Conservation (phyloP, 2,113 vertebrate genomes). For the Stercorarius parasiticus region DNA sequence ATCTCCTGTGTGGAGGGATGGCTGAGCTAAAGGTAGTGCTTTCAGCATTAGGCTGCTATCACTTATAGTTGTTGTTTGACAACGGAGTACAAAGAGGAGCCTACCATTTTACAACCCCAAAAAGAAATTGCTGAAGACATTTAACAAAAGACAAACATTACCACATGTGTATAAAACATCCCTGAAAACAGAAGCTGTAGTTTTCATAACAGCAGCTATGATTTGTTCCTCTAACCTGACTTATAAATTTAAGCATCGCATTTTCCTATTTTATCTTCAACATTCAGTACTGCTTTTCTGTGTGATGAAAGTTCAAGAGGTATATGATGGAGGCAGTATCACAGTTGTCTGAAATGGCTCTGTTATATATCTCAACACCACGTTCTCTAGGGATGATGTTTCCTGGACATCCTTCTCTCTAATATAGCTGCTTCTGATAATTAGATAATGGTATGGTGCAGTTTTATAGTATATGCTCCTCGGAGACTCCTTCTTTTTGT, state of each 20-base stretch:
- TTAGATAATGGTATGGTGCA: constrained; percentile 72
- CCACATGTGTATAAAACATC: constrained; percentile 69
- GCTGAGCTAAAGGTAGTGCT: constrained; percentile 4
- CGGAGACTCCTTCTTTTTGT: constrained; percentile 70
- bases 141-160: constrained; percentile 69
- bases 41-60: constrained; percentile 5
- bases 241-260: constrained; percentile 65
- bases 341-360: constrained; percentile 45
- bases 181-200: constrained; percentile 64
- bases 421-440: constrained; percentile 75
- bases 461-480: constrained; percentile 70
- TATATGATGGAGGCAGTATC: constrained; percentile 40
- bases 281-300: constrained; percentile 35
- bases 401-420: constrained; percentile 48
- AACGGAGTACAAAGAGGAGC: constrained; percentile 3
- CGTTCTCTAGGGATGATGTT: constrained; percentile 53
- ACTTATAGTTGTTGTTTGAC: constrained; percentile 4
- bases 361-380: constrained; percentile 39
- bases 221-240: constrained; percentile 70
- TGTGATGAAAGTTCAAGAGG: constrained; percentile 66
- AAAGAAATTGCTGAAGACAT: constrained; percentile 68
- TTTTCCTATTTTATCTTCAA: constrained; percentile 71
- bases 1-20: neutral
- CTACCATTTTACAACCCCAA: constrained; percentile 55
- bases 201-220: constrained; percentile 59